Conservation (phyloP, 2,888 invertebrate genomes). For the Noctua pronuba region DNA sequence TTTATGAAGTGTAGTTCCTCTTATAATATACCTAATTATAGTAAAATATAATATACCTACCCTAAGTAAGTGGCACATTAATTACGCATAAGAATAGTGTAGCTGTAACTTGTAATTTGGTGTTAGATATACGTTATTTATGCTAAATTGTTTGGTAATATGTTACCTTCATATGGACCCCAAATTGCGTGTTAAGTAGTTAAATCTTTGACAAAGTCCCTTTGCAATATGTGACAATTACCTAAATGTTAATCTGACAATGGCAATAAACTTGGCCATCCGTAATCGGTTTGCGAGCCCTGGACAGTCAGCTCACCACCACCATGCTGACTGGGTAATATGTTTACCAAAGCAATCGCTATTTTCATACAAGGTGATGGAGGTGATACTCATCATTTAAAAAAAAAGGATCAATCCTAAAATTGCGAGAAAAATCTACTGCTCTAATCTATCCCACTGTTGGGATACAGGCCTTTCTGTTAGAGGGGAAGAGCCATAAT, state of each 20-base stretch:
- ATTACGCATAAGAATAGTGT: slow-evolving; percentile 38
- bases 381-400: too few relatives aligned
- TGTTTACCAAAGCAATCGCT: background rate
- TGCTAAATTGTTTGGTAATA: slow-evolving; percentile 19
- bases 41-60: slow-evolving; percentile 14
- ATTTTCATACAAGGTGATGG: background rate
- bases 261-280: background rate
- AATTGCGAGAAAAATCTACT: background rate
- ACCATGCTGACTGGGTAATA: too few relatives aligned
- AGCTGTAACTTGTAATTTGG: slow-evolving; percentile 14
- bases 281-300: background rate
- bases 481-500: background rate
- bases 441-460: background rate
- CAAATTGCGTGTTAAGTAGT: background rate
- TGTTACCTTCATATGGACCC: background rate
- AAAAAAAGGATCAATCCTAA: background rate
- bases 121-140: slow-evolving; percentile 23
- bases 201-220: background rate
- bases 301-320: background rate
- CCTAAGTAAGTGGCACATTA: slow-evolving; percentile 22
- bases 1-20: slow-evolving; percentile 26
- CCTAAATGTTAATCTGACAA: background rate
- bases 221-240: background rate
- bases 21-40: background rate
- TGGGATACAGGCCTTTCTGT: too few relatives aligned